phyloP scores from a whole-genome alignment of 2,113 vertebrate species.

The Myxocyprinus asiaticus region DNA sequence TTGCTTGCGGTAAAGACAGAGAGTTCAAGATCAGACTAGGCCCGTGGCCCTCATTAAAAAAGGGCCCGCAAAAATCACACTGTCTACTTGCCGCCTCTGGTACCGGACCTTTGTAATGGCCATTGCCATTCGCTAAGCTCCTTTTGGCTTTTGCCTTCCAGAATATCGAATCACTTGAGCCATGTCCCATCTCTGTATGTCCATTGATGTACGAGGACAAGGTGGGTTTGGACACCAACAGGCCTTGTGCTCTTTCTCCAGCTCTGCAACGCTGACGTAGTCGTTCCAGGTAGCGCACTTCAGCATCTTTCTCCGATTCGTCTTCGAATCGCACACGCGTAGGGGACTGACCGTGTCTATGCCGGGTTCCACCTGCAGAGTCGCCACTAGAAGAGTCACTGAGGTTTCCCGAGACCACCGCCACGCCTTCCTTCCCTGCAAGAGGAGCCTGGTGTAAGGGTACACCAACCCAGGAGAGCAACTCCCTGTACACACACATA shows the following conservation, averaged over 20 bases:
- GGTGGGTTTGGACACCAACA: constrained; percentile 73
- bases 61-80: constrained; percentile 52
- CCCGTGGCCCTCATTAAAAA: constrained; percentile 10
- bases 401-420: constrained; percentile 62
- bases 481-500: constrained; percentile 47
- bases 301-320: constrained; percentile 82
- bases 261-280: constrained; percentile 72
- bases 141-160: constrained; percentile 38
- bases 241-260: constrained; percentile 57
- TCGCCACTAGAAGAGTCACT: constrained; percentile 77
- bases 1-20: not conserved
- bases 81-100: constrained; percentile 17
- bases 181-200: constrained; percentile 7
- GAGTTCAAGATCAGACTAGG: constrained; percentile 11
- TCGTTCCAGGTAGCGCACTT: constrained; percentile 84
- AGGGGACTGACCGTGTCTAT: constrained; percentile 64
- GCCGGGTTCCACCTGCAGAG: constrained; percentile 61
- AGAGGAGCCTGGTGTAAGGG: constrained; percentile 19
- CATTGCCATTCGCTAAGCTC: not conserved
- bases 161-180: not conserved
- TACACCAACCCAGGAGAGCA: constrained; percentile 43
- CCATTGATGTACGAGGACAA: constrained; percentile 62
- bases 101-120: not conserved
- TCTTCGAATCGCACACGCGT: constrained; percentile 88
- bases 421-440: constrained; percentile 44